Base-by-base conservation (phyloP, 2,888 invertebrate genomes). In the Polymixis flavicincta region DNA sequence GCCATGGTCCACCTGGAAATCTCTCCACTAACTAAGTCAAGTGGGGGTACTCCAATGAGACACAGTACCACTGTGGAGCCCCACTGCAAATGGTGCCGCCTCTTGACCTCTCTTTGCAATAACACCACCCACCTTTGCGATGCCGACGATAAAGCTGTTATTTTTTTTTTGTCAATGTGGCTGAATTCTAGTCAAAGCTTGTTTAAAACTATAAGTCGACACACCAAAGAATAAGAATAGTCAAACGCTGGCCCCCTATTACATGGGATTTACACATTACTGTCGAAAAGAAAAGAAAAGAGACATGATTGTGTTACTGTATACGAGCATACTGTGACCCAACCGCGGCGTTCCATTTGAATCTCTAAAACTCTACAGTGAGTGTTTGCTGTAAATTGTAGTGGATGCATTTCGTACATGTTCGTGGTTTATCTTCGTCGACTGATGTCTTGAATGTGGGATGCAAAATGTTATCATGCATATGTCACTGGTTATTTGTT, bases 351-450 rank as follows among this genome's bases (percentile, higher is more conserved):
- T 87, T 85, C 84, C 84, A 85, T 88, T 87, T 88, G 87, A 87
- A 89, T 88, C 86, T 87, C 89, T 88, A 87, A 88, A 90, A 90
- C 89, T 85, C 78, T 83, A 76, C 80, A 80, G 82, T 63, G 78
- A 85, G 86, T 85, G 85, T 92, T 92, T 91, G 89, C 87, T 90
- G 90, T 92, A 91, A 92, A 92, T 91, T 90, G 90, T 90, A 82
- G 85, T 84, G 87, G 86, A 89, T 87, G 86, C 87, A 88, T 88
- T 88, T 85, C 84, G 82, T 88, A 87, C 87, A 88, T 69, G 89
- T 87, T 86, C 84, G 85, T 80, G 85, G 91, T 91, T 90, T 92
- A 92, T 91, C 91, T 89, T 79, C 66, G 75, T 84, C 77, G 87
- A 84, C 86, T 89, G 89, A 89, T 87, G 87, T 89, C 88, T 89